A percentile compares a stretch with the other conserved stretches of the same genome.
These are phyloP conservation scores for Dendrocincla fuliginosa DNA, from an alignment of 2,797 vertebrate species.

Conservation along the genomic window DNA sequence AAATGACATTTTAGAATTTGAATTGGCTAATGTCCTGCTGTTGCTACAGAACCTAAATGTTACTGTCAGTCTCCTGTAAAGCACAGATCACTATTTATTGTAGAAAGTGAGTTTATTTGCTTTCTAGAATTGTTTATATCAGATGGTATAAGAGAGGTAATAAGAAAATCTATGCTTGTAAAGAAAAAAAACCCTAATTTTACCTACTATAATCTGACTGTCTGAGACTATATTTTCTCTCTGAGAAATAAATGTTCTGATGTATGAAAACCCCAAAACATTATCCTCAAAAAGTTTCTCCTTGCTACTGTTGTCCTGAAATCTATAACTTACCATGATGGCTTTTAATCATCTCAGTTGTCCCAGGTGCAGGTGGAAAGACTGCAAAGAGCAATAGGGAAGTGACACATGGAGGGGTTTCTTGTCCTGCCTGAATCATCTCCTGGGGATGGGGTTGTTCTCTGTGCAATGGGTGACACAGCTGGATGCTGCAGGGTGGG, in stretches of 20 bases:
- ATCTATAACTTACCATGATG: background rate
- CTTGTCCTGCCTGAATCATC: background rate
- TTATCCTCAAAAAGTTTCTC: background rate
- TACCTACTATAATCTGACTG: conserved; percentile 88
- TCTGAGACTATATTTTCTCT: conserved; percentile 93
- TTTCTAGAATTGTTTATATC: conserved; percentile 87
- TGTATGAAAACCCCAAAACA: conserved; percentile 59
- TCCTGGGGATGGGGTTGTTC: background rate
- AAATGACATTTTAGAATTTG: conserved; percentile 63
- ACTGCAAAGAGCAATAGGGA: background rate
- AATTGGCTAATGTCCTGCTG: conserved; percentile 73
- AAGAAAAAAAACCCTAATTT: conserved; percentile 89
- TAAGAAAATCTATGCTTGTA: conserved; percentile 91
- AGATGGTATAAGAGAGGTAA: conserved; percentile 86
- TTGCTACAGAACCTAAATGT: conserved; percentile 70
- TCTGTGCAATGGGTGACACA: background rate
- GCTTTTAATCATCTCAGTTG: accelerated
- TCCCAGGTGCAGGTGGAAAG: background rate
- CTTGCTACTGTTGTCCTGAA: background rate
- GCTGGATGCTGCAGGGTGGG: background rate
- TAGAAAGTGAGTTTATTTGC: conserved; percentile 86
- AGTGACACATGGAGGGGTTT: accelerated
- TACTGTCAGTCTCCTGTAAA: conserved; percentile 80
- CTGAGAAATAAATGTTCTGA: conserved; percentile 94
- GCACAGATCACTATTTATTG: conserved; percentile 94